Evolutionary conservation across 30 jellyfish, hydroid and myxozoan species (phyloP).

Genomic region (Aurelia aurita complex sp. Pacific): DNA sequence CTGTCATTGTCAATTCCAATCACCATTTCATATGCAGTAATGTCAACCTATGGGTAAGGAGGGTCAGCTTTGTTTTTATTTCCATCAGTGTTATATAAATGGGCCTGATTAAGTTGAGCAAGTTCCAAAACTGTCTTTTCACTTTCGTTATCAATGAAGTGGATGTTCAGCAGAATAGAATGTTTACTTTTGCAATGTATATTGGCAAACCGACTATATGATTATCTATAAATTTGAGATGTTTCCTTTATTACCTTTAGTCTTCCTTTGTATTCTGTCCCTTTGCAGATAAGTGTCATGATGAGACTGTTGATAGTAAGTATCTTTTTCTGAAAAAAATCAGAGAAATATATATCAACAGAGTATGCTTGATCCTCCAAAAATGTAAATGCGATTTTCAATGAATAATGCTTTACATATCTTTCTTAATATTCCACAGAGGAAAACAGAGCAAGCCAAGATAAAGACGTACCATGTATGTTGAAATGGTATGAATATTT

Average conservation of each 20-base stretch:
- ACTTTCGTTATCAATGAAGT: background rate
- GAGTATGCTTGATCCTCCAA: background rate
- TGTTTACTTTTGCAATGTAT: background rate
- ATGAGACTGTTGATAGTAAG: background rate
- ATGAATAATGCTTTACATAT: background rate
- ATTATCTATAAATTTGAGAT: background rate
- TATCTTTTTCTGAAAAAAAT: background rate
- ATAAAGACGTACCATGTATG: background rate
- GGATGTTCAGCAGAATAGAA: too few relatives aligned
- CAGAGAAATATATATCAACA: background rate
- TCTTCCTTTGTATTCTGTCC: conserved; percentile 7
- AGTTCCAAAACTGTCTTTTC: background rate
- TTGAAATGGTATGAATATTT: too few relatives aligned
- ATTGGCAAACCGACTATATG: background rate
- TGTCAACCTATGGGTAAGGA: background rate
- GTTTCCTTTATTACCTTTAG: background rate
- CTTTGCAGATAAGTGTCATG: conserved; percentile 1
- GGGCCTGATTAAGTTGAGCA: background rate
- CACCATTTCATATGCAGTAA: conserved; percentile 2
- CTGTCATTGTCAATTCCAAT: conserved; percentile 9
- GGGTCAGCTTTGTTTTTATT: background rate
- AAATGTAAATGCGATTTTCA: too few relatives aligned
- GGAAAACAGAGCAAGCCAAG: background rate
- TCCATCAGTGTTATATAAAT: background rate
- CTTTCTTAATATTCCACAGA: background rate